Percentiles rank a stretch among this genome's conserved stretches.
phyloP scores from a whole-genome alignment of 2,113 vertebrate species.

The Martes martes region DNA sequence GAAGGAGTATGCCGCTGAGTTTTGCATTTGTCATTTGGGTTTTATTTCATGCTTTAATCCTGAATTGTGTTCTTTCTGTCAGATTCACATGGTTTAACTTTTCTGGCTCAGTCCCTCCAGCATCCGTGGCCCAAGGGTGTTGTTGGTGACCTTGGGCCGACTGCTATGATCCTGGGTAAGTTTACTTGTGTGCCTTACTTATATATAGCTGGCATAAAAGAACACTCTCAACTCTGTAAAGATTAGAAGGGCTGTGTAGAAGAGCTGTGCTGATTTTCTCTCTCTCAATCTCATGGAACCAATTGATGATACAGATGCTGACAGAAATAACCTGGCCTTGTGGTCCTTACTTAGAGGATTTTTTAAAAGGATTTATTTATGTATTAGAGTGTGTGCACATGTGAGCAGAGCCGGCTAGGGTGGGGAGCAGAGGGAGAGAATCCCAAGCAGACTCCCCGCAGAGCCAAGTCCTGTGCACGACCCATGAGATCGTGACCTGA shows the following conservation, averaged over 20 bases:
- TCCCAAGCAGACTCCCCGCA: neutral
- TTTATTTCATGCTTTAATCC: neutral
- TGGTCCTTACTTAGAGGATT: neutral
- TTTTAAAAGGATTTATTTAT: neutral
- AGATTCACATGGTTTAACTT: slow-evolving; percentile 34
- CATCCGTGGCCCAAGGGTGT: neutral
- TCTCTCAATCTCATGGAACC: neutral
- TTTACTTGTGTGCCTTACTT: neutral
- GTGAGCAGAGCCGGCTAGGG: neutral
- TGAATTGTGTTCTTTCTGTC: neutral
- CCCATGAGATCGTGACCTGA: neutral
- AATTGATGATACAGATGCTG: neutral
- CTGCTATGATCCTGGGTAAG: neutral
- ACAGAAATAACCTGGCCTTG: neutral
- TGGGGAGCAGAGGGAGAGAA: neutral
- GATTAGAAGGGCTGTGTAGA: neutral
- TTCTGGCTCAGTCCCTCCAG: slow-evolving; percentile 37
- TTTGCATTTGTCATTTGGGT: neutral
- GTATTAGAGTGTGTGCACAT: neutral
- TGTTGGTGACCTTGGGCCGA: neutral
- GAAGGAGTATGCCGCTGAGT: neutral
- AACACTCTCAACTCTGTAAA: neutral
- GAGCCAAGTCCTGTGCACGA: neutral
- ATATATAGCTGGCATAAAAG: neutral
- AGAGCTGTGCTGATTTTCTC: neutral